Evolutionary conservation across 2,113 vertebrate genomes (phyloP), one percentile per base, ranked within the genome.

Genomic region (Callospermophilus lateralis): DNA sequence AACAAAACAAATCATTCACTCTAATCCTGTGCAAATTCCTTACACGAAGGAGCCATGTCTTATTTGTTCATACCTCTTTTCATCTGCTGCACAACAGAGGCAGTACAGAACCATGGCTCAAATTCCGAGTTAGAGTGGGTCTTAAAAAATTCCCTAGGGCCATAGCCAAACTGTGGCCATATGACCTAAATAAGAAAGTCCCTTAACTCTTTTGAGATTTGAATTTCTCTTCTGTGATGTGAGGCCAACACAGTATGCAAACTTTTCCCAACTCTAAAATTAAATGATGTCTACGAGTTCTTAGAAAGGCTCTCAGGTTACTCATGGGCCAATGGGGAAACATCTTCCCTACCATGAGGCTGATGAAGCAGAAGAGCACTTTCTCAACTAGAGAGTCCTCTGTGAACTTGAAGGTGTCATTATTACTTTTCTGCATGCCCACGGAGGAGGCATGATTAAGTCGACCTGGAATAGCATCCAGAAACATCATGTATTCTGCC

Each of bases 261-360:
- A 93, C 70, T 13, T 73, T 95, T 87, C 72, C 68, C 90, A 65
- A 84, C n/a, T 95, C 93, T 89, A 89, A 96, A 96, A 87, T 96
- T 97, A 77, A 90, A 93, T 68, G 88, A 61, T 89, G 55, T 39
- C 77, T 79, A 20, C 70, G 34, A 91, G 89, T 88, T 95, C 91
- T 93, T 95, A 86, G 93, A 95, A 95, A 97, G 93, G 26, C 74
- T 97, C 93, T 37, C 55, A 65, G 83, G 86, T 76, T 94, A 92
- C 84, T 97, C 73, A 22, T 1, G 19, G 63, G 74, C 37, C 77
- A 89, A 84, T 28, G 58, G 53, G 53, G 67, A 81, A 78, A 76
- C n/a, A 16, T 89, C 48, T 95, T 48, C 61, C 42, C 55, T 83
- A 68, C 61, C 78, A 78, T 8, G 34, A 42, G 19, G 63, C 55